These are phyloP conservation scores for Sisyra nigra DNA, from an alignment of 2,888 invertebrate species.

Conservation along the genomic window DNA sequence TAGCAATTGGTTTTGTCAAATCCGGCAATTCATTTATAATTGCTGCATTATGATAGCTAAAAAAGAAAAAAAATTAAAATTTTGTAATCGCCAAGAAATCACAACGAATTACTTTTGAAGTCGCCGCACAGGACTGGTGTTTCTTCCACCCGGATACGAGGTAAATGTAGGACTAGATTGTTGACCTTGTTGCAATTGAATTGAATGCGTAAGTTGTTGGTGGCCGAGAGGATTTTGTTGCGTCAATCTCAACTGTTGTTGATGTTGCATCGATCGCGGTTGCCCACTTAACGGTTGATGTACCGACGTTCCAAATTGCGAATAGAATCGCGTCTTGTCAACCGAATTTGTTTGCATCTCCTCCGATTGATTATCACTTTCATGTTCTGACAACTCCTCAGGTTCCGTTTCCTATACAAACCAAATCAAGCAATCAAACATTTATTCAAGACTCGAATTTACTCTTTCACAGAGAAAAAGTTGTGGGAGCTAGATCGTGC, in stretches of 20 bases:
- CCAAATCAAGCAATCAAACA: too few relatives aligned
- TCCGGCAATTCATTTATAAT: conserved; percentile 6
- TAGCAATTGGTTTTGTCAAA: conserved; percentile 1
- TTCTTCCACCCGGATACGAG: conserved; percentile 7
- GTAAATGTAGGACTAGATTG: conserved; percentile 11
- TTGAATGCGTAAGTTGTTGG: conserved; percentile 5
- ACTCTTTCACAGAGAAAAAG: too few relatives aligned
- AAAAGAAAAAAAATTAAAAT: conserved; percentile 3
- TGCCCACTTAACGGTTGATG: neutral
- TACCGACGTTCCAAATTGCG: neutral
- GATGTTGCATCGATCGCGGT: neutral
- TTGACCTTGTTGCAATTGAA: conserved; percentile 12
- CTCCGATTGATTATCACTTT: conserved; percentile 8
- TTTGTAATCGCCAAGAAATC: neutral
- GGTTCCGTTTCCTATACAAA: conserved; percentile 8
- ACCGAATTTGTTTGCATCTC: conserved; percentile 3
- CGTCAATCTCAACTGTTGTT: neutral
- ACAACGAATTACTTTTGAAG: neutral
- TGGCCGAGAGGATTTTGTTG: conserved; percentile 6
- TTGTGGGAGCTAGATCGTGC: too few relatives aligned
- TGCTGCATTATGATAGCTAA: conserved; percentile 1
- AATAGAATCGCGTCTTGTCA: neutral
- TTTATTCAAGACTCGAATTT: too few relatives aligned
- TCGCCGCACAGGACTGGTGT: conserved; percentile 12
- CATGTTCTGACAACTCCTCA: conserved; percentile 9